These are phyloP conservation scores for Drosophila sulfurigaster DNA, from an alignment of 1,140 invertebrate species.

Conservation along the genomic window DNA sequence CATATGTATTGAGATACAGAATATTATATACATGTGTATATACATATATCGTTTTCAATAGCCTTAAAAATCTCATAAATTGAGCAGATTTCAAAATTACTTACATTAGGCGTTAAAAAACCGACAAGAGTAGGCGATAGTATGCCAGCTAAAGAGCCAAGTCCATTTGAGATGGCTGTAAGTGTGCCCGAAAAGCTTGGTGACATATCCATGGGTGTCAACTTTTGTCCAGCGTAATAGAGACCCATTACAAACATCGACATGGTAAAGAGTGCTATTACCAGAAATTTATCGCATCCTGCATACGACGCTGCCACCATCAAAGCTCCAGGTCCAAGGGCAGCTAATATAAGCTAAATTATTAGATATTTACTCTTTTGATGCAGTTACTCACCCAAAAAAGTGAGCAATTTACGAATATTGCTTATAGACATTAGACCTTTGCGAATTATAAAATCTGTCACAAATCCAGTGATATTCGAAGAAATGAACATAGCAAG, in stretches of 20 bases:
- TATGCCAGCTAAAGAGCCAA: conserved; percentile 91
- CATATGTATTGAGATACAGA: no score
- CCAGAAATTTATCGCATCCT: conserved; percentile 38
- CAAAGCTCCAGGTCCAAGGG: conserved; percentile 47
- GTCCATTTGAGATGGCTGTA: conserved; percentile 92
- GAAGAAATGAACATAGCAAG: conserved; percentile 58
- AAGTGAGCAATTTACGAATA: conserved; percentile 46
- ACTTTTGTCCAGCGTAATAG: conserved; percentile 89
- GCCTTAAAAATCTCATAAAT: no score
- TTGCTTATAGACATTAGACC: conserved; percentile 7
- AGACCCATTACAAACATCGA: conserved; percentile 87
- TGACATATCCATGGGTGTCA: conserved; percentile 92
- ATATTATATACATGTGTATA: no score
- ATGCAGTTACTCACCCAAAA: conserved; percentile 41
- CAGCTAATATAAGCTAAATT: conserved; percentile 32
- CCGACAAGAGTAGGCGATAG: conserved; percentile 91
- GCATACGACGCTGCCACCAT: conserved; percentile 57
- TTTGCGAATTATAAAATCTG: conserved; percentile 53
- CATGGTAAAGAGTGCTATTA: conserved; percentile 46
- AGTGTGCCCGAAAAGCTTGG: conserved; percentile 91
- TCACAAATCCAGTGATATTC: conserved; percentile 32
- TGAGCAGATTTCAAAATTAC: conserved; percentile 48
- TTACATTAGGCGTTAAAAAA: conserved; percentile 90
- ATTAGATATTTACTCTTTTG: no score
- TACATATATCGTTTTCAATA: no score